A percentile compares a stretch with the other conserved stretches of the same genome.
Conservation (phyloP, 2,113 vertebrate genomes). For the Strix aluco region DNA sequence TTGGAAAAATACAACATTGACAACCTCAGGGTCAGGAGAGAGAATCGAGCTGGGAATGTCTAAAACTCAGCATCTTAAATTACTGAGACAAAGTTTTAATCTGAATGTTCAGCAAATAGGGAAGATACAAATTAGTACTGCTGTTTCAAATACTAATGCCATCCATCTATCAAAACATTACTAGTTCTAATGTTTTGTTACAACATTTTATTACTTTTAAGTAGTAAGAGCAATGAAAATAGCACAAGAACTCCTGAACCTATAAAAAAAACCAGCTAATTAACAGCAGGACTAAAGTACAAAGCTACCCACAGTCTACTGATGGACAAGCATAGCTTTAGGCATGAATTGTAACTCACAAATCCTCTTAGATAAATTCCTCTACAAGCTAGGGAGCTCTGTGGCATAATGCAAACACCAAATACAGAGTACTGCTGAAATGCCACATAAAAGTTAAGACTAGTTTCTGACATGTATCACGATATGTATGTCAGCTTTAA, state of each 20-base stretch:
- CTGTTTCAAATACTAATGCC: neutral
- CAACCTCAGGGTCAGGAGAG: neutral
- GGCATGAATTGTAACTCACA: constrained; percentile 34
- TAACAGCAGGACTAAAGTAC: neutral
- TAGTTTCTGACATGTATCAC: neutral
- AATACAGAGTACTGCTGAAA: constrained; percentile 21
- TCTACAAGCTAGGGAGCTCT: constrained; percentile 32
- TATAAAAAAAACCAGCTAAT: constrained; percentile 3
- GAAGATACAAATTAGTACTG: neutral
- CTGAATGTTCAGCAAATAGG: neutral
- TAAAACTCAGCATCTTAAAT: neutral
- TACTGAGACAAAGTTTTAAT: neutral
- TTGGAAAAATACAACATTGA: neutral
- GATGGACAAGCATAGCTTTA: constrained; percentile 59
- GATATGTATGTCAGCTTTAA: neutral
- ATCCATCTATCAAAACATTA: neutral
- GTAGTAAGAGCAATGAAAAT: neutral
- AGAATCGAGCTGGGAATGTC: neutral
- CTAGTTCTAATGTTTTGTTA: neutral
- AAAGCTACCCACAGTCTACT: neutral
- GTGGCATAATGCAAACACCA: neutral
- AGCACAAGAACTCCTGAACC: neutral
- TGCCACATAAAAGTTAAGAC: neutral
- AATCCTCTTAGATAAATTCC: constrained; percentile 59
- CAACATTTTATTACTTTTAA: neutral